A percentile compares a stretch with the other conserved stretches of the same genome.
These are phyloP conservation scores for Cecropterus lyciades DNA, from an alignment of 1,140 invertebrate species.

Conservation along the genomic window DNA sequence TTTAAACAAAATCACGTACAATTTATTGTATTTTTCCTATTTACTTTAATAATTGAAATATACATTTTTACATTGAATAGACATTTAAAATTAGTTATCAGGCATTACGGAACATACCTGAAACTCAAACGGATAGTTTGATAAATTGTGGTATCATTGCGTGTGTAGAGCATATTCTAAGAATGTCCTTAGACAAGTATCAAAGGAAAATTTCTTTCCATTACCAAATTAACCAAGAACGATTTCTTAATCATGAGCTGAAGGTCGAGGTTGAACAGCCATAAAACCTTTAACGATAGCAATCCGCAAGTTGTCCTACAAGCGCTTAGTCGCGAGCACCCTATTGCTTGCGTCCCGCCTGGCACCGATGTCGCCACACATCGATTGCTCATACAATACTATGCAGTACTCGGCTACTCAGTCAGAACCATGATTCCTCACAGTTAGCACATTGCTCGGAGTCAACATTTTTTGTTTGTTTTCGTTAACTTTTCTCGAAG, in stretches of 20 bases:
- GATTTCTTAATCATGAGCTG: slow-evolving; percentile 35
- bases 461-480: slow-evolving; percentile 46
- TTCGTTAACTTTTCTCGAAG: slow-evolving; percentile 17
- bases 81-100: too few species aligned
- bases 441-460: slow-evolving; percentile 48
- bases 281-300: slow-evolving; percentile 67
- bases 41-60: too few species aligned
- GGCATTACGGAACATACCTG: too few species aligned
- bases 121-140: too few species aligned
- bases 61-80: too few species aligned
- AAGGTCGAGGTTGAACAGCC: slow-evolving; percentile 63
- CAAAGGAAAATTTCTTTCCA: slow-evolving; percentile 10
- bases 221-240: slow-evolving; percentile 40
- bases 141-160: too few species aligned
- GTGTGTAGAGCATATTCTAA: not conserved
- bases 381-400: slow-evolving; percentile 60
- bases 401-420: slow-evolving; percentile 46
- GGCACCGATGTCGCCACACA: slow-evolving; percentile 69
- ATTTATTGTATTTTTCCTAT: too few species aligned
- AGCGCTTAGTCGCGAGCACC: slow-evolving; percentile 53
- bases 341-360: slow-evolving; percentile 30
- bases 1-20: not conserved
- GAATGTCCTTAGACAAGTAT: not conserved
- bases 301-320: slow-evolving; percentile 67
- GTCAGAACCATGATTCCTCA: slow-evolving; percentile 57